Evolutionary conservation across 2,113 vertebrate genomes (phyloP).

Genomic region (Myxocyprinus asiaticus): DNA sequence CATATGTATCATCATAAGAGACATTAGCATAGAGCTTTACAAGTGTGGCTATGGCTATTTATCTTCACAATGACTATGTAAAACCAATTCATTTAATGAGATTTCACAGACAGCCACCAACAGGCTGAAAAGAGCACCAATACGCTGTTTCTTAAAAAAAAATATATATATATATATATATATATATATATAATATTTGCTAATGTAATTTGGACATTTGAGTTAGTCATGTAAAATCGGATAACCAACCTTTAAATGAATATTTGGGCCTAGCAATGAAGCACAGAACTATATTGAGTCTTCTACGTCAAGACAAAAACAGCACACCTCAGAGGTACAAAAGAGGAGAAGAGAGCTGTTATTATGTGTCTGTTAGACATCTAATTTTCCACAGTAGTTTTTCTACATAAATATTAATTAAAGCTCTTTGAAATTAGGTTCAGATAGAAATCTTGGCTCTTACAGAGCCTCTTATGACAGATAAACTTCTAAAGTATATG

Average conservation of each 20-base stretch:
- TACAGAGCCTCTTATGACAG: neutral
- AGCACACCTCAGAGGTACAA: neutral
- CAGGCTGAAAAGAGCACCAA: no score
- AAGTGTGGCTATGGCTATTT: no score
- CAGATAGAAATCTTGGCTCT: neutral
- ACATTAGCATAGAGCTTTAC: no score
- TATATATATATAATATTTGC: no score
- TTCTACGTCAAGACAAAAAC: neutral
- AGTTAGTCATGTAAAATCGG: conserved; percentile 17
- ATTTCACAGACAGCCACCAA: no score
- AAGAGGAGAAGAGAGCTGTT: conserved; percentile 31
- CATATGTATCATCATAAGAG: no score
- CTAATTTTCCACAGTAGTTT: conserved; percentile 32
- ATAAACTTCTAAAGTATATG: no score
- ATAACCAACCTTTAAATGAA: conserved; percentile 20
- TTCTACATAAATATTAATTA: conserved; percentile 53
- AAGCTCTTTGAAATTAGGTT: conserved; percentile 20
- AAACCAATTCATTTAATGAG: no score
- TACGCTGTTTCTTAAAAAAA: no score
- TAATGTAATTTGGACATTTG: neutral
- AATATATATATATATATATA: no score
- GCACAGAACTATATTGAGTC: conserved; percentile 27
- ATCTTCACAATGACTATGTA: no score
- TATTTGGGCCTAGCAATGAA: conserved; percentile 7
- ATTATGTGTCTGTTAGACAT: conserved; percentile 53